Base-by-base conservation (phyloP, 1,140 invertebrate species). In the Orussus abietinus region DNA sequence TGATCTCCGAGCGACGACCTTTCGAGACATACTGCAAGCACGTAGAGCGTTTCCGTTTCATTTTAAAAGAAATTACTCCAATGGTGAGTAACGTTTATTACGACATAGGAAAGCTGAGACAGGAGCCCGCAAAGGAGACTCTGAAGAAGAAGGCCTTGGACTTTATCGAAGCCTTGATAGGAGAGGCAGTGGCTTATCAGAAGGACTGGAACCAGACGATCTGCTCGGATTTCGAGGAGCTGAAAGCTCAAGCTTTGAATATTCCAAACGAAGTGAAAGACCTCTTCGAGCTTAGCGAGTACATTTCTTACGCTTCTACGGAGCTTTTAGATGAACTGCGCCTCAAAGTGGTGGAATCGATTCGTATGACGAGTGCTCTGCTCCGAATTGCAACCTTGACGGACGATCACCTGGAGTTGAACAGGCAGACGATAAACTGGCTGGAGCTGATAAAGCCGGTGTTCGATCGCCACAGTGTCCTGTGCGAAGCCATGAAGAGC, bases 401-500 rank as follows among this genome's bases (percentile, higher is more conserved):
- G 1, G 43, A 59, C 4, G 52, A 70, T 4, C 75, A 79, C 30
- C 57, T 77, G 19, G 53, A 67, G 9, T 41, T 72, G 5, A 76
- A 75, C 14, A 62, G 53, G 5, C 43, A 25, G 4, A 74, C 74
- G 4, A 67, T 78, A 1, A 69, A 69, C 18, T 79, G 76, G 74
- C 50, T 77, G 5, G 45, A 58, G 18, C 59, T 62, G 12, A 75
- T 79, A n/a, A 62, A 72, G 13, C 69, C 74, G 4, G 57, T 77
- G 2, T 72, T 80, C 34, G 60, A 57, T 12, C 66, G 75, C 35
- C 74, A 71, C 29, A 71, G 74, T 17, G 67, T 64, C 34, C 65
- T 81, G 12, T 74, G 81, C 17, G 82, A 85, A 53, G 72, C 75
- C 4, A 79, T 78, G 45, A 83, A 82, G 57, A 75, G 73, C 32